phyloP scores from a whole-genome alignment of 2,888 invertebrate species.

The Iphiclides podalirius region DNA sequence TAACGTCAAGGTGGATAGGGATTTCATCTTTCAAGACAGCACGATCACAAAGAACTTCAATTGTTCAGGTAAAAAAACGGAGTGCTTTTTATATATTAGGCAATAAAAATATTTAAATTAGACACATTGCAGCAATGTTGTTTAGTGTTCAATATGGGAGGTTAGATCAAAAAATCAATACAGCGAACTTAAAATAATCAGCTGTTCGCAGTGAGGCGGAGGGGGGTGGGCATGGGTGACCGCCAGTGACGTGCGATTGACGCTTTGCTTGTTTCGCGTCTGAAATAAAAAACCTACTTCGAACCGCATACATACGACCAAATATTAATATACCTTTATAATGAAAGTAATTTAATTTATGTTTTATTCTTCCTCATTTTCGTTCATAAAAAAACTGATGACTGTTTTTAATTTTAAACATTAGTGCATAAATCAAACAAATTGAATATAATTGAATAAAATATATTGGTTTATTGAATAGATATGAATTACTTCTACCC shows the following conservation, averaged over 20 bases:
- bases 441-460: too few relatives aligned
- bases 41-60: slow-evolving; percentile 82
- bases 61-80: slow-evolving; percentile 80
- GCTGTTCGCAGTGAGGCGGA: slow-evolving; percentile 70
- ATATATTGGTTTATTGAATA: too few relatives aligned
- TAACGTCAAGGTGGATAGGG: slow-evolving; percentile 80
- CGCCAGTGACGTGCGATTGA: slow-evolving; percentile 59
- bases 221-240: slow-evolving; percentile 61
- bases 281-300: slow-evolving; percentile 25
- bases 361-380: too few relatives aligned
- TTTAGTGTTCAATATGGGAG: slow-evolving; percentile 45
- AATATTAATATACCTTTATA: too few relatives aligned
- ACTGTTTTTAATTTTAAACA: too few relatives aligned
- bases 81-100: slow-evolving; percentile 35
- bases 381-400: too few relatives aligned
- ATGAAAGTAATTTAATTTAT: too few relatives aligned
- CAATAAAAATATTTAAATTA: slow-evolving; percentile 23
- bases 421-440: too few relatives aligned
- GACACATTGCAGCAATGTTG: slow-evolving; percentile 29
- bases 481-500: too few relatives aligned
- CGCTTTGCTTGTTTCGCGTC: slow-evolving; percentile 36
- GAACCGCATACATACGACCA: not conserved
- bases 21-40: slow-evolving; percentile 69
- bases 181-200: slow-evolving; percentile 73
- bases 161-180: slow-evolving; percentile 78